Conservation (phyloP, 1,140 invertebrate species). For the Bombus impatiens region DNA sequence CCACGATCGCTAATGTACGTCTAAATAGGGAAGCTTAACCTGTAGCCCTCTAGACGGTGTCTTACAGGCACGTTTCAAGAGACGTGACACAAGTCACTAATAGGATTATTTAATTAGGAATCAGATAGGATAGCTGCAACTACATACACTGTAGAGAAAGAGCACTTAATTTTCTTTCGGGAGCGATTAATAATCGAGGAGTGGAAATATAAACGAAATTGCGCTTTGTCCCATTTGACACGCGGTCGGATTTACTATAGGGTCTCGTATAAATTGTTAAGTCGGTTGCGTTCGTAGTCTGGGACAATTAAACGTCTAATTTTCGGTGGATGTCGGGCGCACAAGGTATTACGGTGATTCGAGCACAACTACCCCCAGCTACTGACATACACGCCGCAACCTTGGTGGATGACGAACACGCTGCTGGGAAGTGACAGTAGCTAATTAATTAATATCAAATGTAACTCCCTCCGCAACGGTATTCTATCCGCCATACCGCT, state of each 20-base stretch:
- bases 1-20: neutral
- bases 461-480: slow-evolving; percentile 64
- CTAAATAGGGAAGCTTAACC: neutral
- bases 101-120: neutral
- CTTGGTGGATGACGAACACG: slow-evolving; percentile 73
- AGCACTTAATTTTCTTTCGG: neutral
- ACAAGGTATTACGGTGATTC: slow-evolving; percentile 38
- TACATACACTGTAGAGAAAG: neutral
- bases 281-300: neutral
- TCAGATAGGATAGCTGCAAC: neutral
- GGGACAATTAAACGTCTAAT: slow-evolving; percentile 45
- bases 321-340: slow-evolving; percentile 17
- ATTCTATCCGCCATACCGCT: slow-evolving; percentile 28
- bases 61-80: neutral
- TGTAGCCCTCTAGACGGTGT: neutral
- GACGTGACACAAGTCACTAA: neutral
- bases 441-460: slow-evolving; percentile 78
- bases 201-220: neutral
- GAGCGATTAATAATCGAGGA: neutral
- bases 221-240: neutral
- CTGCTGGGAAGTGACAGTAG: slow-evolving; percentile 75
- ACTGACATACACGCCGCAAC: slow-evolving; percentile 39
- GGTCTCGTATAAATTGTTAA: slow-evolving; percentile 12
- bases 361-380: slow-evolving; percentile 23
- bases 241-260: no score